phyloP scores from a whole-genome alignment of 2,797 vertebrate genomes.

The Onychomys leucogaster region DNA sequence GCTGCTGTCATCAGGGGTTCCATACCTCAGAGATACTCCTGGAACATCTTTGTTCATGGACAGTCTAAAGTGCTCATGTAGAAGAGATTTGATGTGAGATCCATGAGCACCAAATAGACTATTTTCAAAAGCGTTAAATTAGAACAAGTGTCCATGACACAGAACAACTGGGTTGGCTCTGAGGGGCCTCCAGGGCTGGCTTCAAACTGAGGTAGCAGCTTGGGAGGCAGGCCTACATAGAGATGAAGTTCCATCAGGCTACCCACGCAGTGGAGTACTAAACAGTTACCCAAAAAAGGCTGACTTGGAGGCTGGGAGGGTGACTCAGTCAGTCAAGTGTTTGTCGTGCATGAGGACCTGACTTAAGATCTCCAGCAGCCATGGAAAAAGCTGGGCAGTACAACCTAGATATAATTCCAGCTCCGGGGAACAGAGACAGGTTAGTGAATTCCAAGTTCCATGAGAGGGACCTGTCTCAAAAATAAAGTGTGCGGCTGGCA shows the following conservation, averaged over 20 bases:
- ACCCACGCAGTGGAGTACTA: not conserved
- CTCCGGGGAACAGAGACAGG: not conserved
- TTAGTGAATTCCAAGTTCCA: not conserved
- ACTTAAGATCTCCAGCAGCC: not conserved
- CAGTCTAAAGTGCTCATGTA: not conserved
- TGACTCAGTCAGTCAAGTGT: not conserved
- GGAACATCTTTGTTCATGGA: not conserved
- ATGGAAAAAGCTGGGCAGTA: not conserved
- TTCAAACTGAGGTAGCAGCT: not conserved
- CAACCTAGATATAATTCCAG: not conserved
- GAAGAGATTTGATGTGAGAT: not conserved
- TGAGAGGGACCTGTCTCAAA: not conserved
- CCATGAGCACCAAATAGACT: not conserved
- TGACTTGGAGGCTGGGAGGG: not conserved
- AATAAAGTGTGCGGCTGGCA: not conserved
- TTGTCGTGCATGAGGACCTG: not conserved
- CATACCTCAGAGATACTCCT: not conserved
- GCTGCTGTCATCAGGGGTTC: not conserved
- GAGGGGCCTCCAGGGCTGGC: not conserved
- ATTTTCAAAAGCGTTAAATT: not conserved
- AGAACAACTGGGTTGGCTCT: not conserved
- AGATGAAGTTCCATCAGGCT: not conserved
- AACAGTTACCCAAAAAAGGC: not conserved
- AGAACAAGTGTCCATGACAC: not conserved
- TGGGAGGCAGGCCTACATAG: not conserved